A percentile compares a stretch with the other conserved stretches of the same genome.
phyloP scores from a whole-genome alignment of 2,888 invertebrate species.

The Andrena bucephala region DNA sequence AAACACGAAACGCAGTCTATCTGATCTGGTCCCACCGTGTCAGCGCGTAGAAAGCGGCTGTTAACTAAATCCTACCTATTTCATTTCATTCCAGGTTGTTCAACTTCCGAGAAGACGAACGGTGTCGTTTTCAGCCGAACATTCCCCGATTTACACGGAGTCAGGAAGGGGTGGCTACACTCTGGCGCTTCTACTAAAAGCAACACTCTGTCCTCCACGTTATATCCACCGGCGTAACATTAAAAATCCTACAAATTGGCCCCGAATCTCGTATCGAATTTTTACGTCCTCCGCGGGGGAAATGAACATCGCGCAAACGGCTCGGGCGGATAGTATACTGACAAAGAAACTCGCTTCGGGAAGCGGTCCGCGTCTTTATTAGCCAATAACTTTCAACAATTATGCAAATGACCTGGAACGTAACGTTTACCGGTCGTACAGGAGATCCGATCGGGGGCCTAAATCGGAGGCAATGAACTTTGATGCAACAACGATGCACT shows the following conservation, averaged over 20 bases:
- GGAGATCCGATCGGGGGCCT: slow-evolving; percentile 20
- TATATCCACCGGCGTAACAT: background rate
- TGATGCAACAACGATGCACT: slow-evolving; percentile 5
- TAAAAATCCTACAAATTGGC: slow-evolving; percentile 7
- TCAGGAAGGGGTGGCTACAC: background rate
- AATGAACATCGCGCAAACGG: too few relatives aligned
- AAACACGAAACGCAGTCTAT: slow-evolving; percentile 21
- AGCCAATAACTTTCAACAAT: slow-evolving; percentile 29
- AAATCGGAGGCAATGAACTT: slow-evolving; percentile 60
- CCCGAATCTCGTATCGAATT: background rate
- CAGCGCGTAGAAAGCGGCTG: slow-evolving; percentile 15
- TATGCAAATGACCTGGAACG: slow-evolving; percentile 43
- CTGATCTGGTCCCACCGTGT: slow-evolving; percentile 14
- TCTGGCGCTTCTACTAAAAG: background rate
- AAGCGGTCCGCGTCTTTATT: slow-evolving; percentile 21
- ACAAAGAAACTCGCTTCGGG: background rate
- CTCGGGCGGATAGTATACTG: background rate
- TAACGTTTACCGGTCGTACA: slow-evolving; percentile 44
- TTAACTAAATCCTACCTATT: slow-evolving; percentile 8
- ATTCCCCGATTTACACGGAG: background rate
- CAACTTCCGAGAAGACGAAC: background rate
- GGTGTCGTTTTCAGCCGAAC: background rate
- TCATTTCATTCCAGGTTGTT: background rate
- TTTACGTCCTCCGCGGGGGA: background rate
- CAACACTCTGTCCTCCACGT: background rate